Evolutionary conservation across 2,888 invertebrate species (phyloP).

Genomic region (Corythucha ciliata): DNA sequence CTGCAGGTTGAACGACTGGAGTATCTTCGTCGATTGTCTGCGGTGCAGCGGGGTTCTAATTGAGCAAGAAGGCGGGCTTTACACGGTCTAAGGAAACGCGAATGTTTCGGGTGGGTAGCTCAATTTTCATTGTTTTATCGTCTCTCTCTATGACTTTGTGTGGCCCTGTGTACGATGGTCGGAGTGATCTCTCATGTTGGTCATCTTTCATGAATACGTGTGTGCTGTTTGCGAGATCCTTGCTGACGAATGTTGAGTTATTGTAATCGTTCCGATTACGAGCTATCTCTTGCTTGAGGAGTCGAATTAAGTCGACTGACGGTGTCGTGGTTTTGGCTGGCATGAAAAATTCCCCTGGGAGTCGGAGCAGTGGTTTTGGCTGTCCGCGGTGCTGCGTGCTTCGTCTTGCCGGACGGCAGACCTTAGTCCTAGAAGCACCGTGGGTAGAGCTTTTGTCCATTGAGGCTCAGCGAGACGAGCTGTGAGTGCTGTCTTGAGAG

Average conservation of each 20-base stretch:
- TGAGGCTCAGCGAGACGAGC: conserved; percentile 11
- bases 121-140: conserved; percentile 35
- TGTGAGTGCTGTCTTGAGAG: conserved; percentile 40
- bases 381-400: too few species aligned
- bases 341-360: conserved; percentile 37
- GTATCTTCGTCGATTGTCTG: too few species aligned
- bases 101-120: too few species aligned
- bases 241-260: conserved; percentile 10
- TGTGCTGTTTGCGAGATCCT: conserved; percentile 7
- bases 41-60: too few species aligned
- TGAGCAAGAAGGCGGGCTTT: conserved; percentile 23
- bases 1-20: too few species aligned
- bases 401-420: too few species aligned
- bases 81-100: conserved; percentile 22
- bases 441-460: conserved; percentile 38
- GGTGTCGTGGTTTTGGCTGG: neutral
- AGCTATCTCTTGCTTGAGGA: too few species aligned
- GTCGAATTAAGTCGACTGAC: neutral
- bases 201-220: conserved; percentile 5
- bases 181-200: conserved; percentile 22
- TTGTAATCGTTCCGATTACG: neutral
- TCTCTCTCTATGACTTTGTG: conserved; percentile 44
- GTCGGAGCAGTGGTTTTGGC: too few species aligned
- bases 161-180: conserved; percentile 15
- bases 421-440: conserved; percentile 39